Conservation (phyloP, 23 tunicate genomes). For the Ciona savignyi region DNA sequence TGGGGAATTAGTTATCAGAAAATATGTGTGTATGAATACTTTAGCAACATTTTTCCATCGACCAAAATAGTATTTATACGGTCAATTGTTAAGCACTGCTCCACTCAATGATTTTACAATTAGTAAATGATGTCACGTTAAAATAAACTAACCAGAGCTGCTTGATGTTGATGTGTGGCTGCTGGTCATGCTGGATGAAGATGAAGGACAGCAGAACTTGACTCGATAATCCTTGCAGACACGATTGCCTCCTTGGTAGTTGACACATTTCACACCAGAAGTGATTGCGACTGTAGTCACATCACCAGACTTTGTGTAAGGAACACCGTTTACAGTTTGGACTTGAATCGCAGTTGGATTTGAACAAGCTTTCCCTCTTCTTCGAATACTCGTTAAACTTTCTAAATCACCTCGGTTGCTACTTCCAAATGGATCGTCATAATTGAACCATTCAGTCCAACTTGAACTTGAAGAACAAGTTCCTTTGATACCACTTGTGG, state of each 20-base stretch:
- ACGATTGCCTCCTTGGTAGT: constrained; percentile 3
- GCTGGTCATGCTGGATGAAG: not conserved
- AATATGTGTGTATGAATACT: too few species aligned
- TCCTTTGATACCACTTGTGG: constrained; percentile 4
- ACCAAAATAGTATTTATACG: too few species aligned
- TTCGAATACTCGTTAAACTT: constrained; percentile 1
- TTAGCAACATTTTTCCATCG: too few species aligned
- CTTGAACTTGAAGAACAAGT: constrained; percentile 5
- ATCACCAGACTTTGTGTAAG: constrained; percentile 13
- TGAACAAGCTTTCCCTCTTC: constrained; percentile 16
- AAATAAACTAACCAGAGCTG: not conserved
- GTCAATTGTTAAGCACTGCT: too few species aligned
- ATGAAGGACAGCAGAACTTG: constrained; percentile 12
- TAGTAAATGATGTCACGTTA: too few species aligned
- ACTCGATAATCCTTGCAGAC: constrained; percentile 16
- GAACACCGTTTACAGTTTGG: constrained; percentile 6
- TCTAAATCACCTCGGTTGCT: constrained; percentile 13
- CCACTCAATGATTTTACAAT: too few species aligned
- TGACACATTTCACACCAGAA: constrained; percentile 10
- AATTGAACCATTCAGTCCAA: constrained; percentile 27
- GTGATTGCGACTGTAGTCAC: not conserved
- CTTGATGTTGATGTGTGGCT: not conserved
- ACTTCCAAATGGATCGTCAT: constrained; percentile 10
- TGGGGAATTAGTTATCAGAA: too few species aligned
- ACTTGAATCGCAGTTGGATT: constrained; percentile 12